A percentile compares a stretch with the other conserved stretches of the same genome.
Conservation (phyloP, 2,113 vertebrate genomes). For the Anhinga rufa region DNA sequence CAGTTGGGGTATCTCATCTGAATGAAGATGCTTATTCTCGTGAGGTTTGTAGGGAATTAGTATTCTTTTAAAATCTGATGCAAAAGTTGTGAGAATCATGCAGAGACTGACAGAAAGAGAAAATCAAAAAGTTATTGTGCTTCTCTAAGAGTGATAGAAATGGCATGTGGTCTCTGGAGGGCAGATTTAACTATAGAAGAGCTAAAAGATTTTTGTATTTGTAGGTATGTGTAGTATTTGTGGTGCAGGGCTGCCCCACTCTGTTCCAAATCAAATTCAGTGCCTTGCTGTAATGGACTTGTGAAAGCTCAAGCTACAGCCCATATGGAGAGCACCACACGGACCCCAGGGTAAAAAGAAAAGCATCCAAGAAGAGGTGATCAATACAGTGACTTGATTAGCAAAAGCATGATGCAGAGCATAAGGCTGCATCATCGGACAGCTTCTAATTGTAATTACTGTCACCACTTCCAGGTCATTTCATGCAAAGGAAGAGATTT, state of each 20-base stretch:
- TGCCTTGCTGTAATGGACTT: neutral
- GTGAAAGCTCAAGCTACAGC: neutral
- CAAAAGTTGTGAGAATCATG: constrained; percentile 4
- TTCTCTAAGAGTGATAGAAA: neutral
- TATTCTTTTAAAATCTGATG: neutral
- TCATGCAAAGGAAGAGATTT: neutral
- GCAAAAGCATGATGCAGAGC: neutral
- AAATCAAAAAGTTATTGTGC: constrained; percentile 3
- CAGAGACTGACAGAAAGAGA: neutral
- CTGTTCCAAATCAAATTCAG: neutral
- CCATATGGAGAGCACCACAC: accelerated
- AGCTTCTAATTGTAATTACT: constrained; percentile 5
- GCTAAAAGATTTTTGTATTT: neutral
- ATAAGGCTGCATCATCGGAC: neutral
- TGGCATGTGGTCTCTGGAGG: neutral
- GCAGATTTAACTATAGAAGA: neutral
- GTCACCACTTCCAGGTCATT: neutral
- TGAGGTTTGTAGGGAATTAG: neutral
- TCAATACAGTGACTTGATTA: constrained; percentile 33
- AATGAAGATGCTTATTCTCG: neutral
- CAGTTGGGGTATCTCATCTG: neutral
- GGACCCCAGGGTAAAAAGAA: neutral
- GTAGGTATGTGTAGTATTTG: neutral
- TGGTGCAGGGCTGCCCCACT: neutral
- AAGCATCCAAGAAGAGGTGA: constrained; percentile 6